Evolutionary conservation across 1,140 invertebrate genomes (phyloP).

Genomic region (Akabosia matsudoensis): DNA sequence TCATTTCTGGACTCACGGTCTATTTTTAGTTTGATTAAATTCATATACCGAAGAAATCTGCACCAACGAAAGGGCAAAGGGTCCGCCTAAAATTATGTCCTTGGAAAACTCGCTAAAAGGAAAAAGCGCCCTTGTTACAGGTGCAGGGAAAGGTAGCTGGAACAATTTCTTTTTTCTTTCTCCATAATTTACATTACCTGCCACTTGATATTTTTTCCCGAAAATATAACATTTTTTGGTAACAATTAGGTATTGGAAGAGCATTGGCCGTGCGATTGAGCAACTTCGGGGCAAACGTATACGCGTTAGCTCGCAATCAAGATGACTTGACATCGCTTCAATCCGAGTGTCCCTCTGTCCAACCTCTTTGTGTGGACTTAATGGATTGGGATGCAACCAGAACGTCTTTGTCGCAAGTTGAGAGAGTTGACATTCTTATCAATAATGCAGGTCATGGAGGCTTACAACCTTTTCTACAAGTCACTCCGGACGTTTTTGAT

Average conservation of each 20-base stretch:
- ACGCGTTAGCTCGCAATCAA: slow-evolving; percentile 68
- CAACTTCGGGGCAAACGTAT: slow-evolving; percentile 65
- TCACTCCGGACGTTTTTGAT: slow-evolving; percentile 67
- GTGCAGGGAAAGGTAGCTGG: slow-evolving; percentile 70
- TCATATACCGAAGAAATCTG: no score
- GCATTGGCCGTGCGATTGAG: slow-evolving; percentile 64
- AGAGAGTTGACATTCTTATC: slow-evolving; percentile 69
- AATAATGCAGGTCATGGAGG: slow-evolving; percentile 68
- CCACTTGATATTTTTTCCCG: not conserved
- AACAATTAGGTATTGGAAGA: slow-evolving; percentile 72
- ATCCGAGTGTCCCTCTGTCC: slow-evolving; percentile 60
- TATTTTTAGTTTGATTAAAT: no score
- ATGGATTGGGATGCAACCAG: slow-evolving; percentile 71
- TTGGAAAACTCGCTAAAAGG: slow-evolving; percentile 62
- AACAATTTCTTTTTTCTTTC: not conserved
- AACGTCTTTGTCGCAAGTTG: slow-evolving; percentile 57
- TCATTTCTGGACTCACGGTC: no score
- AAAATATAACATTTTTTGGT: not conserved
- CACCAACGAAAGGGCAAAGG: no score
- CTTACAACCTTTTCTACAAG: slow-evolving; percentile 62
- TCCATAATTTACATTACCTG: slow-evolving; percentile 39
- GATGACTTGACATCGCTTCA: slow-evolving; percentile 64
- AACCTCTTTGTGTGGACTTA: slow-evolving; percentile 66
- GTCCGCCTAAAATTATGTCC: slow-evolving; percentile 23
- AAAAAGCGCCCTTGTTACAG: slow-evolving; percentile 77